Evolutionary conservation across 1,140 invertebrate genomes (phyloP), one percentile per base, ranked within the genome.

Genomic region (Batillaria attramentaria): DNA sequence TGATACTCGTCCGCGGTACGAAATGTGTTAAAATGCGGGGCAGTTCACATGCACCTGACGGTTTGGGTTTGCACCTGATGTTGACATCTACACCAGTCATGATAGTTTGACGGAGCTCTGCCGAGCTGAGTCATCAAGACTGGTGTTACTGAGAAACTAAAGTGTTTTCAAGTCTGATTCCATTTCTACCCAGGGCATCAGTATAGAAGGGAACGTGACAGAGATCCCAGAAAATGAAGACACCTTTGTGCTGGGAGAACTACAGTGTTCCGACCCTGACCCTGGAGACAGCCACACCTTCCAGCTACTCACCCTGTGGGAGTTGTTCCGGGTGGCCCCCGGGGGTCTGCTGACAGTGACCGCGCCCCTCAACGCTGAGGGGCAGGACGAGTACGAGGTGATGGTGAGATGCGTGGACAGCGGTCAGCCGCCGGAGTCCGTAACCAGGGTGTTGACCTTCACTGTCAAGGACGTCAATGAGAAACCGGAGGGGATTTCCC

Each of bases 221-320:
- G 77, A 57, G 42, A 83, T 85, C 39, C 84, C 83, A 33, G 82
- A 85, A 74, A 85, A 85, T 66, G 31, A 72, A 18, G 41, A 43
- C 20, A 46, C 24, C 3, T 85, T 75, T 73, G 39, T 76, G 62
- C 54, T 84, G 24, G 81, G 83, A 70, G 57, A 43, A 39, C 75
- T 84, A 35, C 33, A 78, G 13, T 73, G 77, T 39, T 41, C 37
- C 1, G 66, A 69, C 66, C 66, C 66, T 3, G 66, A 69, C 66
- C 66, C 66, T 39, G 66, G 66, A 39, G 66, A 69, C 28, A 3
- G 13, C 66, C 66, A 69, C 66, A 41, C 0, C 6, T 73, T 20
- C 69, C 74, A 82, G 42, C 62, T 80, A 1, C 39, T 83, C 28
- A 79, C 77, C 5, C 39, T 72, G 28, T 83, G 82, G 82, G 77